A percentile compares a stretch with the other conserved stretches of the same genome.
Conservation (phyloP, 2,113 vertebrate genomes). For the Porphyrio hochstetteri region DNA sequence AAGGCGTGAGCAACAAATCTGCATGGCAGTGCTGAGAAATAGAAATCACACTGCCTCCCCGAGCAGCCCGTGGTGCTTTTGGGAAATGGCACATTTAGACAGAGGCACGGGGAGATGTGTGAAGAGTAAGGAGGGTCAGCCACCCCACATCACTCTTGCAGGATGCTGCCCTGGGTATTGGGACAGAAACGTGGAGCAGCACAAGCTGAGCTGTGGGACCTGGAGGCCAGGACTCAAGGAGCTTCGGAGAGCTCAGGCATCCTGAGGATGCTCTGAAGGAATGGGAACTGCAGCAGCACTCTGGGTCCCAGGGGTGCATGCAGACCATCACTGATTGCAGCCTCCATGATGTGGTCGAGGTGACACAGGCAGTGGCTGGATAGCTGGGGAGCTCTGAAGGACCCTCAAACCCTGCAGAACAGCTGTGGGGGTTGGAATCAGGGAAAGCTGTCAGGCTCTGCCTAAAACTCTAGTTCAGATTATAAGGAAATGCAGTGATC, state of each 20-base stretch:
- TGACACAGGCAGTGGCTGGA: too few species aligned
- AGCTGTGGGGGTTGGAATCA: not conserved
- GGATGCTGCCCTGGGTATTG: not conserved
- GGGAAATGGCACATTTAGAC: not conserved
- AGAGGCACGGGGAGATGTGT: not conserved
- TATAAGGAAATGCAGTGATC: not conserved
- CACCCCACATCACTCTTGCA: accelerated
- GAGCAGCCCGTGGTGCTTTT: not conserved
- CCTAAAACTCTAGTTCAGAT: not conserved
- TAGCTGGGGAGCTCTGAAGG: not conserved
- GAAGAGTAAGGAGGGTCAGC: not conserved
- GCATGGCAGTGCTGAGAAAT: accelerated
- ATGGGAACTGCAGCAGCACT: not conserved
- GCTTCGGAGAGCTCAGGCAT: not conserved
- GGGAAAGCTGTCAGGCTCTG: not conserved
- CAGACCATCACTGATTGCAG: not conserved
- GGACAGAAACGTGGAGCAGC: accelerated
- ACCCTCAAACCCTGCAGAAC: not conserved
- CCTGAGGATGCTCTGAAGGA: not conserved
- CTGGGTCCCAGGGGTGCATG: too few species aligned
- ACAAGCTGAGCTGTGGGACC: not conserved
- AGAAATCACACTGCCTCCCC: accelerated
- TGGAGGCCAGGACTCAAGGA: not conserved
- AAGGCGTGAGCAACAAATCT: not conserved
- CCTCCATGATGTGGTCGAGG: accelerated